Evolutionary conservation across 2,113 vertebrate genomes (phyloP), one percentile per base, ranked within the genome.

Genomic region (Gymnogyps californianus): DNA sequence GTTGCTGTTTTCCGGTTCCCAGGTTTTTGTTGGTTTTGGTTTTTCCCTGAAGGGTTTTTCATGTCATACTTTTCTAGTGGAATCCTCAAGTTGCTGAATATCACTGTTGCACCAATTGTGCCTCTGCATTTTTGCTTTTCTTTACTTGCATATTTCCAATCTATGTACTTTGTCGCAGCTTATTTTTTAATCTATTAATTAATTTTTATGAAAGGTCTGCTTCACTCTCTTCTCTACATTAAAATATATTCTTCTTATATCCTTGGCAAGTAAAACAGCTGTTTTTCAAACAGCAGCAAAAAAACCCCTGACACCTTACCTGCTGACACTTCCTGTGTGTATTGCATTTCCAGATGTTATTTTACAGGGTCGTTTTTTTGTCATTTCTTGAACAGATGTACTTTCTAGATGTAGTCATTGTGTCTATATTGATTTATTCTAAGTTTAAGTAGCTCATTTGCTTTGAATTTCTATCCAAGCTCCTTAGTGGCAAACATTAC

Each of bases 1-100:
- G 24, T 62, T 69, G 55, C 42, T 57, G 24, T 34, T 71, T 64
- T 58, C 36, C 0, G 3, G 11, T 89, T 62, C 31, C 3, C 36
- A 57, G 10, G 0, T 5, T 74, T 61, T 47, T 55, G 6, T 32
- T 2, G 0, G 11, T 19, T 78, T 70, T 38, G 42, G 1, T 14
- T 67, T 67, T 54, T 74, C 13, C 26, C 34, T 55, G 47, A 36
- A 49, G 24, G 10, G 7, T 36, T 76, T 81, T 92, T 76, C 17
- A 34, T 34, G 16, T 75, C 42, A 38, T 40, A 11, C 11, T 62
- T 85, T 55, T 57, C 34, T 51, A 57, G 55, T 4, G 1, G 32
- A 75, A 64, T 75, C 42, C 67, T 81, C 17, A 44, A 67, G 47
- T n/a, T 79, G 40, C 66, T 67, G 16, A 44, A 16, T 67, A 57